Base-by-base conservation (phyloP, 1,140 invertebrate species). In the Steinernema feltiae region DNA sequence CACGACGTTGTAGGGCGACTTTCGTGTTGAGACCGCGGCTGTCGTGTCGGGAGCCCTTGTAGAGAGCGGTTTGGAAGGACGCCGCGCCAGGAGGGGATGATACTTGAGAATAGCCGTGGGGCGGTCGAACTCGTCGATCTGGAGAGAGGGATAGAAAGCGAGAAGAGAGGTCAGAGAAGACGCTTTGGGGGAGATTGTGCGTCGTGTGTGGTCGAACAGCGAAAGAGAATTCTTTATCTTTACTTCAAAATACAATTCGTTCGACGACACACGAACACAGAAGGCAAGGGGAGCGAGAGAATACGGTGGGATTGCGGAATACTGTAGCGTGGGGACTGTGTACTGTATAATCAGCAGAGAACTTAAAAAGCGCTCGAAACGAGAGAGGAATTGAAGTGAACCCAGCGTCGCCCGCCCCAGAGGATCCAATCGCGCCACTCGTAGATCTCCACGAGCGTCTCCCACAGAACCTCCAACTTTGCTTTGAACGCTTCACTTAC, bases 101-200 rank as follows among this genome's bases (percentile, higher is more conserved):
- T 63, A 63, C 24, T 63, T 63, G 53, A 63, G 53, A 21, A 63
- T 21, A 3, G 53, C 53, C 53, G 53, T 15, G 53, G 15, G 53
- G 24, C 53, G 53, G 24, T 63, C 53, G 53, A 41, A 41, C 18
- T 41, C 35, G 7, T 63, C 53, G 3, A 63, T 63, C 53, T 63
- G 53, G 2, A 63, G 53, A 63, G 53, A 63, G 53, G 53, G 35
- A 63, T 63, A 63, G 53, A 63, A 63, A 63, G 53, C 53, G 53
- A 27, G 24, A 27, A 27, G 24, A 63, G 53, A 3, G 24, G 15
- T 21, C 2, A 27, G 53, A 21, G 24, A 12, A 63, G 7, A 7
- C 7, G 7, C 53, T 21, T 7, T 3, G 24, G 12, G 24, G 41
- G 41, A 46, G 41, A n/a, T n/a, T n/a, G n/a, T n/a, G n/a, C 41